Evolutionary conservation across 2,797 vertebrate species (phyloP), one percentile per base, ranked within the genome.

Genomic region (Florisuga fusca): DNA sequence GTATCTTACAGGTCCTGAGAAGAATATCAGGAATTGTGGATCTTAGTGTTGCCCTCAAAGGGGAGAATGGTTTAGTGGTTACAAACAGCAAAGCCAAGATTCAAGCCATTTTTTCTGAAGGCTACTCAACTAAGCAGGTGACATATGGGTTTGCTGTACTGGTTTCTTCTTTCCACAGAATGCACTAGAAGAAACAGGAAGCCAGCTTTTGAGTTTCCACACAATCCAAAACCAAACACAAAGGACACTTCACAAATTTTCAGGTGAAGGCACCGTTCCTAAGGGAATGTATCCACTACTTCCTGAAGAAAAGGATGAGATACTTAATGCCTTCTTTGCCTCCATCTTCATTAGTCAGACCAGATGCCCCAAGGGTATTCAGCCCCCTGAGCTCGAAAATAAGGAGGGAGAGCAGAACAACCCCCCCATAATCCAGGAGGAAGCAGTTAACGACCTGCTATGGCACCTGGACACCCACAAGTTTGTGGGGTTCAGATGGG

Each of bases 111-210:
- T 63, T 34, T 91, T 84, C 64, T 77, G 50, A 80, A 67, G 31
- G 55, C 27, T 55, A 38, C 33, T 45, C 36, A 81, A 15, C 31
- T 27, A 59, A 57, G 26, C 38, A 86, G 45, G 34, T 43, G 55
- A 90, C 5, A 15, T 3, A 57, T 0, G 0, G 17, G 57, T 71
- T 29, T 79, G 71, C 45, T 66, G 41, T 7, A 55, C 25, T 29
- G 23, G 45, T 59, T 62, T 63, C 14, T 14, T 53, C 46, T 11
- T 27, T 53, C 62, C 23, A 20, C 41, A 57, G 55, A 84, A 73
- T 2, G 14, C 29, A 62, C 19, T 84, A 68, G 67, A 78, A 93
- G 27, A 19, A 84, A 76, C 7, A 71, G 58, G 61, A 84, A 69
- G 27, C 19, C n/a, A 93, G 45, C 11, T n/a, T 1, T 23, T 0